A percentile compares a stretch with the other conserved stretches of the same genome.
These are phyloP conservation scores for Peromyscus leucopus DNA, from an alignment of 2,113 vertebrate genomes.

Conservation along the genomic window DNA sequence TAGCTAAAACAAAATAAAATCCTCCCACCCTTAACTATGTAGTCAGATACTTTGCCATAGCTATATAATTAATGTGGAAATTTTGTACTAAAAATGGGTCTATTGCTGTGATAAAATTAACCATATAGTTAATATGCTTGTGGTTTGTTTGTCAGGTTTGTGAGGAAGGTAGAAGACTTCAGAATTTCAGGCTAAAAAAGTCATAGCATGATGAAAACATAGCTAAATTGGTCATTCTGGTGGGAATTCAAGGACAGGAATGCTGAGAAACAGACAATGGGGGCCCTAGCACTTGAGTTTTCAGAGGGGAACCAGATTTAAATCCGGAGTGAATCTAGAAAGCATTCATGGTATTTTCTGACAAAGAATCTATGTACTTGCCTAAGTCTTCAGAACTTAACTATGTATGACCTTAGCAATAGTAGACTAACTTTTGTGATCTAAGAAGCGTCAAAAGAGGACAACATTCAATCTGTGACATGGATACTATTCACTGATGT, in stretches of 20 bases:
- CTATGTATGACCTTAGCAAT: background rate
- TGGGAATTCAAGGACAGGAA: too few relatives aligned
- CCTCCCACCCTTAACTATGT: background rate
- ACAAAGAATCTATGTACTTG: background rate
- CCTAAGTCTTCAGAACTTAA: too few relatives aligned
- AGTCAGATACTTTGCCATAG: background rate
- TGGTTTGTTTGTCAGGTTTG: background rate
- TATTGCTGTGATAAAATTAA: background rate
- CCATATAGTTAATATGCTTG: too few relatives aligned
- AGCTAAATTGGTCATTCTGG: background rate
- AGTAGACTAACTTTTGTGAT: background rate
- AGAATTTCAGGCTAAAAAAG: background rate
- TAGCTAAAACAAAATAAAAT: background rate
- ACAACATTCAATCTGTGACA: background rate
- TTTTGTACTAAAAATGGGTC: too few relatives aligned
- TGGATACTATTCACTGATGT: background rate
- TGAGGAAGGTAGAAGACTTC: background rate
- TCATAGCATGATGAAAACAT: background rate
- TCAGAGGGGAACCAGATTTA: background rate
- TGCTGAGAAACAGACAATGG: background rate
- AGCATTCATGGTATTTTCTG: background rate
- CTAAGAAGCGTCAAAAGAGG: background rate
- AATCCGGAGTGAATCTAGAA: background rate
- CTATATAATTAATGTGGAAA: background rate
- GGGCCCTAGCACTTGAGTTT: background rate